Conservation (phyloP, 2,113 vertebrate genomes). For the Syrrhaptes paradoxus region DNA sequence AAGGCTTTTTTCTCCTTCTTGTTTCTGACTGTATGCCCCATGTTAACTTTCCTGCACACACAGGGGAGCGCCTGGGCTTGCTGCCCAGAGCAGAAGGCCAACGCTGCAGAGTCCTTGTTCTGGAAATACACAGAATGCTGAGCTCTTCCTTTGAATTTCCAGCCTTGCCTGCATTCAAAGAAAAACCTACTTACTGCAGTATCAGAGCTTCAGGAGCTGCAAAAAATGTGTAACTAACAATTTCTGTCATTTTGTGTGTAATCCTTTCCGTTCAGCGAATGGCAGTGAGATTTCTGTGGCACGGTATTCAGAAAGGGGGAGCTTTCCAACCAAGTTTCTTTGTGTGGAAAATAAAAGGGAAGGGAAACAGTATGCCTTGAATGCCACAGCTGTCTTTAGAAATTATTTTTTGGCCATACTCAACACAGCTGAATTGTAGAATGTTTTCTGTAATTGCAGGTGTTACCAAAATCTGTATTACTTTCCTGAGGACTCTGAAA, state of each 20-base stretch:
- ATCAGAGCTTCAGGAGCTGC: not conserved
- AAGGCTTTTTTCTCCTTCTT: not conserved
- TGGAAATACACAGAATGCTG: not conserved
- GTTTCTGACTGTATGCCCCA: not conserved
- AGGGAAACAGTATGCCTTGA: not conserved
- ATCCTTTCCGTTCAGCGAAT: fast-evolving
- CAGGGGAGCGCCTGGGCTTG: not conserved
- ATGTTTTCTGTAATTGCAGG: not conserved
- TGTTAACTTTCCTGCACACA: not conserved
- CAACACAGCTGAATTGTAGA: not conserved
- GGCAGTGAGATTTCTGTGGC: not conserved
- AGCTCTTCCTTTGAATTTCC: not conserved
- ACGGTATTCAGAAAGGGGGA: not conserved
- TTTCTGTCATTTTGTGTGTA: not conserved
- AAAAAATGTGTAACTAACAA: not conserved
- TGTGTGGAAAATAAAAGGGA: not conserved
- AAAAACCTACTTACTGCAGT: not conserved
- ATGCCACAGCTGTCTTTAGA: not conserved
- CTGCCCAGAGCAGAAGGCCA: not conserved
- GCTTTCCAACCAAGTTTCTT: not conserved
- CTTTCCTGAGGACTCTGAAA: not conserved
- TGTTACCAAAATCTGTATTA: not conserved
- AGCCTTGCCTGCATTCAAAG: not conserved
- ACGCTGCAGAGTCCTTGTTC: not conserved
- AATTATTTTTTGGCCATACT: not conserved